Evolutionary conservation across 1,140 invertebrate genomes (phyloP).

Genomic region (Anadara kagoshimensis): DNA sequence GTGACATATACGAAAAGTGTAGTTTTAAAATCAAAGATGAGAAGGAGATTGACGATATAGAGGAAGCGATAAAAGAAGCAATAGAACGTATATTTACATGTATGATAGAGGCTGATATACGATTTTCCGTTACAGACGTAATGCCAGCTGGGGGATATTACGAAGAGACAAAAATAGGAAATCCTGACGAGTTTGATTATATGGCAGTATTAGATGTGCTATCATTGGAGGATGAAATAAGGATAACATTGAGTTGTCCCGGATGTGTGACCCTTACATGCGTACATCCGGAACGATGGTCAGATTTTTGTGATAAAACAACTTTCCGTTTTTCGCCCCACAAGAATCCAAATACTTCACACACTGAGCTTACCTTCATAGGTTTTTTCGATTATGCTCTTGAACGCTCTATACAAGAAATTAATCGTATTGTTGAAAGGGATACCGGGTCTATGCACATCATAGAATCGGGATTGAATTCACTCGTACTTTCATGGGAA

Average conservation of each 20-base stretch:
- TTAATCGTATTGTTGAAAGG: neutral
- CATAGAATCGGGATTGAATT: neutral
- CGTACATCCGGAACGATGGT: neutral
- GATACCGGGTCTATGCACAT: neutral
- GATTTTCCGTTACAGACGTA: neutral
- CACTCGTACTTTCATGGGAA: neutral
- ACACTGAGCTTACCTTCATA: neutral
- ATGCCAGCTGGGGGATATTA: slow-evolving; percentile 3
- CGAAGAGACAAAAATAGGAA: slow-evolving; percentile 11
- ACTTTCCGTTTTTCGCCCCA: neutral
- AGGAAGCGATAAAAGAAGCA: neutral
- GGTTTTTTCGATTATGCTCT: neutral
- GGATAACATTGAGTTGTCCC: neutral
- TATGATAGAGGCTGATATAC: neutral
- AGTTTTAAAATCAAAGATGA: neutral
- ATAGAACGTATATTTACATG: neutral
- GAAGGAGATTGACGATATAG: slow-evolving; percentile 1
- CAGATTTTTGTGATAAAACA: neutral
- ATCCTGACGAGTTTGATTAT: slow-evolving; percentile 15
- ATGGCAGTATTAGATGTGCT: neutral
- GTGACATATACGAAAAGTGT: slow-evolving; percentile 4
- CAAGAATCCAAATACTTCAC: neutral
- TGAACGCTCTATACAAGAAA: neutral
- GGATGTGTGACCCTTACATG: neutral
- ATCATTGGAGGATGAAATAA: slow-evolving; percentile 2